Evolutionary conservation across 2,113 vertebrate species (phyloP).

Genomic region (Aspiorhynchus laticeps): DNA sequence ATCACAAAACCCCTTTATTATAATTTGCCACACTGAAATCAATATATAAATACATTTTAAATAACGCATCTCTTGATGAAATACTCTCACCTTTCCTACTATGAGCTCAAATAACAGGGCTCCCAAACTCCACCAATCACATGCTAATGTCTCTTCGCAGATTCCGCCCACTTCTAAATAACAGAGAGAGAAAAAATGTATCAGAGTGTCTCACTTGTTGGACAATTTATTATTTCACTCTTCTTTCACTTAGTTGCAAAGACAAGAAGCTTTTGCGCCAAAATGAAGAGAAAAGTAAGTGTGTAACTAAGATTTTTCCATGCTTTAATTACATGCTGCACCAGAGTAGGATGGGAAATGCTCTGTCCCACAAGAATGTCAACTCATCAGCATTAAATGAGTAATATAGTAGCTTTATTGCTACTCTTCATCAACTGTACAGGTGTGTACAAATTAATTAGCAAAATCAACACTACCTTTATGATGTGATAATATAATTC

Average conservation of each 20-base stretch:
- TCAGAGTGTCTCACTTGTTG: not conserved
- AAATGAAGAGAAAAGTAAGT: not conserved
- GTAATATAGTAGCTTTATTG: too few relatives aligned
- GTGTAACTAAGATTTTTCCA: too few relatives aligned
- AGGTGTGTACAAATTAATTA: too few relatives aligned
- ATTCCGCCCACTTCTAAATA: slow-evolving; percentile 94
- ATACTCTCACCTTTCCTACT: slow-evolving; percentile 87
- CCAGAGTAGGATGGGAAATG: too few relatives aligned
- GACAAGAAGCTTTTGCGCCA: not conserved
- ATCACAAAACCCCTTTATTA: not conserved
- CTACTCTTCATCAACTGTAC: too few relatives aligned
- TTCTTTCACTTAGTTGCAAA: not conserved
- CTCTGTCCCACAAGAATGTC: too few relatives aligned
- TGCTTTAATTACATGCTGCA: too few relatives aligned
- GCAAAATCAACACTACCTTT: too few relatives aligned
- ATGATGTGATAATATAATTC: too few relatives aligned
- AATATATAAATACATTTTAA: not conserved
- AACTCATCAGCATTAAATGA: too few relatives aligned
- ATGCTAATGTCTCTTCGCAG: slow-evolving; percentile 89
- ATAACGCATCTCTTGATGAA: not conserved
- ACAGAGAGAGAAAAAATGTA: slow-evolving; percentile 4
- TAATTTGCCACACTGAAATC: slow-evolving; percentile 43
- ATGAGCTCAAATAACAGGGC: slow-evolving; percentile 96
- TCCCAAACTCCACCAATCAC: slow-evolving; percentile 99
- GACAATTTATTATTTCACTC: not conserved